Conservation (phyloP, 1,140 invertebrate genomes). For the Polypedilum vanderplanki region DNA sequence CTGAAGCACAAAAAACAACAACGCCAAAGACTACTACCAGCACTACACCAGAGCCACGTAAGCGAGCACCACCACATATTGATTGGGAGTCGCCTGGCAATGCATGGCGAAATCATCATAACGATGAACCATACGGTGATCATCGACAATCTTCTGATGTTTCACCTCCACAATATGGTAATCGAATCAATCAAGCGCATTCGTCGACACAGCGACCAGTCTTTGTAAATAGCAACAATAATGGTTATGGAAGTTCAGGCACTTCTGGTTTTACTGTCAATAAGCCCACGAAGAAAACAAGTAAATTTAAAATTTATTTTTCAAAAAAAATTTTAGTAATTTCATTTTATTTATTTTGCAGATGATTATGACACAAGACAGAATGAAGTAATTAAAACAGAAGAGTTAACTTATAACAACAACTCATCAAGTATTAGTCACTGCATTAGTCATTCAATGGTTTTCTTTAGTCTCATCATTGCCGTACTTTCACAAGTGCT, state of each 20-base stretch:
- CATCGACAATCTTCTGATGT: conserved; percentile 30
- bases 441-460: neutral
- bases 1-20: conserved; percentile 37
- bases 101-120: conserved; percentile 23
- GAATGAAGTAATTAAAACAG: conserved; percentile 88
- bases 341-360: conserved; percentile 42
- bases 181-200: neutral
- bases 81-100: neutral
- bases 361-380: conserved; percentile 79
- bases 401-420: conserved; percentile 68
- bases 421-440: neutral
- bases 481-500: neutral
- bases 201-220: neutral
- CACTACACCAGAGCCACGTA: conserved; percentile 44
- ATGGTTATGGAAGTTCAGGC: conserved; percentile 33
- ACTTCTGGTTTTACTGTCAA: conserved; percentile 8
- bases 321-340: neutral
- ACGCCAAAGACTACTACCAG: conserved; percentile 44
- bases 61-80: neutral
- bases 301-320: conserved; percentile 39
- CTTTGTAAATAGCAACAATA: conserved; percentile 26
- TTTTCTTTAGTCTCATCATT: neutral
- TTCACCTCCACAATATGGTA: neutral
- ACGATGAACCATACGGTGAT: conserved; percentile 29
- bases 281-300: conserved; percentile 53